Base-by-base conservation (phyloP, 2,797 vertebrate genomes). In the Sorex maritimensis region DNA sequence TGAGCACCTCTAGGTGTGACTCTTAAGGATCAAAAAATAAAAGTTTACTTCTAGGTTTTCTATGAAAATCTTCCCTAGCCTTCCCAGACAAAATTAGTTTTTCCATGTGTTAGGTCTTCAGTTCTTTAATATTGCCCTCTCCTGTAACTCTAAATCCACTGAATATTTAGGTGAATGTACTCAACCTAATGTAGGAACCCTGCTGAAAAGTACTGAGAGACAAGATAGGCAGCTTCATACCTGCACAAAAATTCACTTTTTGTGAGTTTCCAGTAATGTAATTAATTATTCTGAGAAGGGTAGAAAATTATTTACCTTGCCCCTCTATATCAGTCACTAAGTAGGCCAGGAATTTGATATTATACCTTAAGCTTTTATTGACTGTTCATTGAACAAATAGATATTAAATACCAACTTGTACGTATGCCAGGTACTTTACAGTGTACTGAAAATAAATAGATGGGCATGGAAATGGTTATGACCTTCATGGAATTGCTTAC, bases 321-420 rank as follows among this genome's bases (percentile, higher is more conserved):
- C 49, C 13, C 49, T 52, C 49, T 52, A 9, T 14, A 52, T 52
- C 49, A 52, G 49, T 52, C 4, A 52, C 49, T 52, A 52, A 81
- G n/a, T 71, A 73, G 10, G 28, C 74, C 91, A 90, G 63, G 23
- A 93, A 78, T 88, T 77, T 93, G 38, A 9, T 89, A 55, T 82
- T 93, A n/a, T 67, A 81, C 65, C 94, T 84, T 69, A 84, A 38
- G 49, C 65, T 91, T 93, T 63, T 71, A 49, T 93, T 88, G 79
- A 61, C 85, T 44, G 71, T 86, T 93, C 41, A 75, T 58, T 84
- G 74, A 84, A 84, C 61, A n/a, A 84, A 71, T 89, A 71, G 8
- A 17, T 83, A 44, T 68, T 86, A 73, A 73, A 49, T 81, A 30
- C 26, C n/a, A 71, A 0, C 81, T 30, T 26, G 6, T 30, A 30